phyloP scores from a whole-genome alignment of 2,888 invertebrate species.

The Chrysopilus asiliformis region DNA sequence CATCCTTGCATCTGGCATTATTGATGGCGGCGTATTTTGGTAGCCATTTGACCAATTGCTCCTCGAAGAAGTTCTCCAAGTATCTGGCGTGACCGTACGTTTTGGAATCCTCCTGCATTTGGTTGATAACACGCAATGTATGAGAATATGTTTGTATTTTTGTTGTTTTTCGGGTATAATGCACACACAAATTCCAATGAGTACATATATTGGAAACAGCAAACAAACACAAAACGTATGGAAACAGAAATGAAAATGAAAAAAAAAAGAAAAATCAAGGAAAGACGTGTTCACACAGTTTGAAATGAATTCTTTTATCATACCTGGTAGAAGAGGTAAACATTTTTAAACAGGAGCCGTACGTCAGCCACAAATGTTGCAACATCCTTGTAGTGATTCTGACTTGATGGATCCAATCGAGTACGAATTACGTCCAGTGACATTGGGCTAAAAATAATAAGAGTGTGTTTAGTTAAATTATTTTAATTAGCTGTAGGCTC shows the following conservation, averaged over 20 bases:
- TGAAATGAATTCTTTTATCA: slow-evolving; percentile 10
- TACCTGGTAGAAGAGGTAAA: slow-evolving; percentile 71
- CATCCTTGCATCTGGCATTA: slow-evolving; percentile 17
- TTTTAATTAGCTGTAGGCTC: too few relatives aligned
- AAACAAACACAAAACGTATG: not conserved
- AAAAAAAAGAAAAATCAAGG: not conserved
- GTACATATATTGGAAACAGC: too few relatives aligned
- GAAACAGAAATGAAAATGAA: not conserved
- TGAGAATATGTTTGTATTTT: too few relatives aligned
- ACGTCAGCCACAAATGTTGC: slow-evolving; percentile 69
- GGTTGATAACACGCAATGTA: slow-evolving; percentile 8
- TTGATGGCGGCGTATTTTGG: slow-evolving; percentile 47
- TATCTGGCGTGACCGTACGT: slow-evolving; percentile 66
- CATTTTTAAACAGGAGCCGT: slow-evolving; percentile 77
- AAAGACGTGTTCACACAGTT: not conserved
- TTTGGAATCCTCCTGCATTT: slow-evolving; percentile 54
- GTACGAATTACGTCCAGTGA: slow-evolving; percentile 72
- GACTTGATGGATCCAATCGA: slow-evolving; percentile 59
- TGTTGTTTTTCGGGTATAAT: too few relatives aligned
- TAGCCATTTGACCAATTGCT: slow-evolving; percentile 66
- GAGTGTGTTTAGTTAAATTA: not conserved
- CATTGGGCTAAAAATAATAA: slow-evolving; percentile 46
- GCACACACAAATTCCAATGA: too few relatives aligned
- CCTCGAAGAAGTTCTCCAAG: slow-evolving; percentile 75
- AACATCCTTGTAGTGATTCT: slow-evolving; percentile 59